phyloP scores from a whole-genome alignment of 2,113 vertebrate genomes.

The Podocnemis expansa region DNA sequence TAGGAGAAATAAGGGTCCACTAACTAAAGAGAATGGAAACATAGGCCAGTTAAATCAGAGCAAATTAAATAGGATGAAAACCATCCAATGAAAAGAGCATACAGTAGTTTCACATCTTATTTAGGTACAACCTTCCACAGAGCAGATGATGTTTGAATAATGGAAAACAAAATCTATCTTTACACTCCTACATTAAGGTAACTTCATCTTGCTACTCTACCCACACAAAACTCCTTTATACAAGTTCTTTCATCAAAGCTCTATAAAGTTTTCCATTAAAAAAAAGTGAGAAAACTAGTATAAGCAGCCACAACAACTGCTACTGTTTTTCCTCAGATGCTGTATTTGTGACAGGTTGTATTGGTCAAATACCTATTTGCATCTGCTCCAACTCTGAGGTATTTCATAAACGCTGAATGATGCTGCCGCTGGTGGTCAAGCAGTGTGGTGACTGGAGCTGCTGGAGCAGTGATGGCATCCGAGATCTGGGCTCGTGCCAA shows the following conservation, averaged over 20 bases:
- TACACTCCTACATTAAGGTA: not conserved
- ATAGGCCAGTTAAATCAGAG: not conserved
- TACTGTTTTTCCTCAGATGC: not conserved
- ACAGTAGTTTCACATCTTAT: not conserved
- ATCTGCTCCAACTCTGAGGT: slow-evolving; percentile 72
- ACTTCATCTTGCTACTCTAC: not conserved
- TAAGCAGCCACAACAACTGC: not conserved
- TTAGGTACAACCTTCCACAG: not conserved
- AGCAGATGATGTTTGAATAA: not conserved
- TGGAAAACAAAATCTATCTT: fast-evolving
- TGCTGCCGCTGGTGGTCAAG: slow-evolving; percentile 79
- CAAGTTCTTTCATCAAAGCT: not conserved
- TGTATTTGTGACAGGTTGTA: not conserved
- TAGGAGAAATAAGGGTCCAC: not conserved
- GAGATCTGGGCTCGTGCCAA: slow-evolving; percentile 80
- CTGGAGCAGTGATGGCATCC: slow-evolving; percentile 69
- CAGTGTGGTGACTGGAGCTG: slow-evolving; percentile 62
- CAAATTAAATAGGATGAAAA: not conserved
- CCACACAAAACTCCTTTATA: not conserved
- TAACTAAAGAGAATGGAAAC: not conserved
- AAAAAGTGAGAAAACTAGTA: not conserved
- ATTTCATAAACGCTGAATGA: slow-evolving; percentile 70
- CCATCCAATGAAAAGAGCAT: not conserved
- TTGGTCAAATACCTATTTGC: slow-evolving; percentile 79
- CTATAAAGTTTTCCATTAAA: not conserved